A percentile compares a stretch with the other conserved stretches of the same genome.
Evolutionary conservation across 2,888 invertebrate genomes (phyloP).

Genomic region (Ptychoptera contaminata): DNA sequence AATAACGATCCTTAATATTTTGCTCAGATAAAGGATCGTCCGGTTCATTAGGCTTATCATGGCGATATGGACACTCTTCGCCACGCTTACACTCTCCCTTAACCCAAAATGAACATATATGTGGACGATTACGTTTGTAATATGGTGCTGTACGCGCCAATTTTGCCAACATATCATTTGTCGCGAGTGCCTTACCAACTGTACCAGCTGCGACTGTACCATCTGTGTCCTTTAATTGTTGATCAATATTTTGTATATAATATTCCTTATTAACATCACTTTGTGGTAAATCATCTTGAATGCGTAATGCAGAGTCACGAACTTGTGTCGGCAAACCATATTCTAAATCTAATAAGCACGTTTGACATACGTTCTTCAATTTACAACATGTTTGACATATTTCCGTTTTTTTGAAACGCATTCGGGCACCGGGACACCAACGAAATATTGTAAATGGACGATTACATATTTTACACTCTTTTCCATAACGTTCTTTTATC

Average conservation of each 20-base stretch:
- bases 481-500: slow-evolving; percentile 83
- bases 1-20: slow-evolving; percentile 81
- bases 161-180: slow-evolving; percentile 66
- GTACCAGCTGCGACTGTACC: slow-evolving; percentile 38
- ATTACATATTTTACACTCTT: slow-evolving; percentile 84
- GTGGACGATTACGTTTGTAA: slow-evolving; percentile 80
- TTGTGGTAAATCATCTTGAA: slow-evolving; percentile 72
- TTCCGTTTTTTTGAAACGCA: slow-evolving; percentile 91
- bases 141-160: slow-evolving; percentile 80
- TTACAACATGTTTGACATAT: slow-evolving; percentile 87
- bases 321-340: slow-evolving; percentile 74
- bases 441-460: slow-evolving; percentile 86
- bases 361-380: slow-evolving; percentile 85
- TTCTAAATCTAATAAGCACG: slow-evolving; percentile 78
- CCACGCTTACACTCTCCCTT: slow-evolving; percentile 88
- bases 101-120: slow-evolving; percentile 91
- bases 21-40: slow-evolving; percentile 88
- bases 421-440: slow-evolving; percentile 85
- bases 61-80: slow-evolving; percentile 86
- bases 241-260: slow-evolving; percentile 75
- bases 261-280: slow-evolving; percentile 87
- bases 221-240: slow-evolving; percentile 40
- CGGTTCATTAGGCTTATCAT: slow-evolving; percentile 87
- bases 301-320: slow-evolving; percentile 70
- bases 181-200: slow-evolving; percentile 50